Base-by-base conservation (phyloP, 1,140 invertebrate genomes). In the Venustaconcha ellipsiformis region DNA sequence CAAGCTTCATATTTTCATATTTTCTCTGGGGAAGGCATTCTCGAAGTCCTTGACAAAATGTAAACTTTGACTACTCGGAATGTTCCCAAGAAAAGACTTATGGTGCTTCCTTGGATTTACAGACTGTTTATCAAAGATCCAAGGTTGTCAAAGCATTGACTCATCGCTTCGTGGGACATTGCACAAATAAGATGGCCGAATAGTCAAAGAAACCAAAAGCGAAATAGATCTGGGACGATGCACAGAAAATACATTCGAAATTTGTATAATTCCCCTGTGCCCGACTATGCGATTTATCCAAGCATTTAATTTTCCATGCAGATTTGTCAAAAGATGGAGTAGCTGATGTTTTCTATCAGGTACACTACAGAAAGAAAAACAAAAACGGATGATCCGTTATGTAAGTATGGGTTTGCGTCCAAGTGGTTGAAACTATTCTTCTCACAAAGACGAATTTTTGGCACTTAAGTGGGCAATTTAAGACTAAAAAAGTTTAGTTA, bases 281-380 rank as follows among this genome's bases (percentile, higher is more conserved):
- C 66, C 59, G 72, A 55, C 0, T 74, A 67, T 67, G 72, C 64
- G 72, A 74, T 58, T 67, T 26, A 18, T 26, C 56, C 1, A 74
- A 74, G 37, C 65, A 65, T 18, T 67, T 74, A 37, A 48, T 37
- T 18, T 6, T 74, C 11, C n/a, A 67, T 67, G 17, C 59, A n/a
- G 65, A 74, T 59, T 55, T 57, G 23, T 74, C 72, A 15, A 57
- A 15, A 67, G n/a, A 59, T 56, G 72, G 72, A 17, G 57, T 74
- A 37, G 58, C 58, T 48, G 57, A 15, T 12, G 23, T 60, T 11
- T 6, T 70, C 6, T 58, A 26, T 17, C 67, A 69, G 26, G 56
- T 57, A 30, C 56, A 69, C 14, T 6, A 59, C 37, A 48, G 37
- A 48, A 6, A 11, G 37, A 48, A 11, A 48, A 23, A 23, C 23